Base-by-base conservation (phyloP, 2,797 vertebrate species). In the Mus spretus region DNA sequence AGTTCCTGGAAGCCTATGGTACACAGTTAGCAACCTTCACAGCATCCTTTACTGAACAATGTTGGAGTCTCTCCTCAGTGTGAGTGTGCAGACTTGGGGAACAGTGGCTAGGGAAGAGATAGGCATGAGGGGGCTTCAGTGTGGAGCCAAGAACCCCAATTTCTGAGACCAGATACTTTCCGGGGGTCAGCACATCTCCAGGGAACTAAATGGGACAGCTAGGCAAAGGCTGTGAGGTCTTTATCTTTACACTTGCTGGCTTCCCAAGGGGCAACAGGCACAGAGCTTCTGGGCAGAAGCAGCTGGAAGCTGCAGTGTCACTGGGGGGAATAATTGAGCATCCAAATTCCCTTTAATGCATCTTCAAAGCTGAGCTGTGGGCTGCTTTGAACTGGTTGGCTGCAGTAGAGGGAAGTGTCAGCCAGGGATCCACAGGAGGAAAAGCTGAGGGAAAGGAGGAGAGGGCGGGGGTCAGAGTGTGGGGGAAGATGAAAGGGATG, bases 231-330 rank as follows among this genome's bases (percentile, higher is more conserved):
- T 53, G 84, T 11, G 3, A 84, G 65, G 80, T 87, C 31, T 90
- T 89, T 74, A 24, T 72, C 44, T 53, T 44, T 70, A 17, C 15
- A 34, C 37, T 53, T 65, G 50, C 70, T 59, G 20, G 26, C 31
- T 4, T 75, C 14, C 31, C 34, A 34, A 70, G 12, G 22, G 14
- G 47, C 20, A 37, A 20, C 26, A 26, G 2, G 50, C 6, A 53
- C 37, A 53, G 26, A 78, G 78, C 67, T 89, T 85, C 79, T 44
- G 63, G 67, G 47, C 7, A 96, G 80, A 93, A 72, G 53, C 53
- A 81, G 61, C 28, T 94, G 91, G 89, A 89, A 81, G 95, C 75
- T 61, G 53, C 55, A 84, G 28, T 22, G 15, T 67, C 79, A 40
- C 6, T 57, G 53, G 34, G 28, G n/a, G n/a, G 37, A 50, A 57